A percentile compares a stretch with the other conserved stretches of the same genome.
phyloP scores from a whole-genome alignment of 92 coral and sea anemone species.

The Zoanthus sansibaricus region DNA sequence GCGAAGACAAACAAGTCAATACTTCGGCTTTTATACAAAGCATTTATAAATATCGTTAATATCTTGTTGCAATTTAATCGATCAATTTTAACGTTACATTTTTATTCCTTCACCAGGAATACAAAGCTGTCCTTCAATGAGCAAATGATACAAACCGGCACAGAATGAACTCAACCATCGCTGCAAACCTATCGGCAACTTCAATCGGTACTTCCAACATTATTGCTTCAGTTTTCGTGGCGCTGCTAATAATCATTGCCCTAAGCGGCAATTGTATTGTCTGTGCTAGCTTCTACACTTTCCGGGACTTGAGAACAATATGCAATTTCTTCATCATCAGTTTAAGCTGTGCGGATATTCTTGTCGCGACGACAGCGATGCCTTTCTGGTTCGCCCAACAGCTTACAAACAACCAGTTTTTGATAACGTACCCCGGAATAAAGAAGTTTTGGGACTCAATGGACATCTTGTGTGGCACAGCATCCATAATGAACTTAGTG shows the following conservation, averaged over 20 bases:
- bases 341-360: conserved; percentile 84
- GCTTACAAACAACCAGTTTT: conserved; percentile 62
- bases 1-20: conserved; percentile 12
- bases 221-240: conserved; percentile 81
- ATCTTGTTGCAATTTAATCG: not conserved
- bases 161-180: conserved; percentile 25
- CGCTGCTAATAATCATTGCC: conserved; percentile 75
- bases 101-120: conserved; percentile 16
- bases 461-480: conserved; percentile 92
- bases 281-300: conserved; percentile 83
- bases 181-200: not conserved
- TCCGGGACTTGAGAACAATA: conserved; percentile 83
- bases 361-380: conserved; percentile 85
- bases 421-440: not conserved
- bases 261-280: conserved; percentile 86
- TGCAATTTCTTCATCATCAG: conserved; percentile 95
- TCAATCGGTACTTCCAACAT: conserved; percentile 58
- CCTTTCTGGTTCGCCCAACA: conserved; percentile 87
- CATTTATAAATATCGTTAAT: not conserved
- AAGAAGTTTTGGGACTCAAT: conserved; percentile 78
- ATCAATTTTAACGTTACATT: not conserved
- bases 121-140: not conserved
- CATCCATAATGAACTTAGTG: conserved; percentile 86
- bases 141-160: not conserved
- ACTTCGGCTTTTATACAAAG: not conserved